phyloP scores from a whole-genome alignment of 2,888 invertebrate species.

The Leucozona laternaria region DNA sequence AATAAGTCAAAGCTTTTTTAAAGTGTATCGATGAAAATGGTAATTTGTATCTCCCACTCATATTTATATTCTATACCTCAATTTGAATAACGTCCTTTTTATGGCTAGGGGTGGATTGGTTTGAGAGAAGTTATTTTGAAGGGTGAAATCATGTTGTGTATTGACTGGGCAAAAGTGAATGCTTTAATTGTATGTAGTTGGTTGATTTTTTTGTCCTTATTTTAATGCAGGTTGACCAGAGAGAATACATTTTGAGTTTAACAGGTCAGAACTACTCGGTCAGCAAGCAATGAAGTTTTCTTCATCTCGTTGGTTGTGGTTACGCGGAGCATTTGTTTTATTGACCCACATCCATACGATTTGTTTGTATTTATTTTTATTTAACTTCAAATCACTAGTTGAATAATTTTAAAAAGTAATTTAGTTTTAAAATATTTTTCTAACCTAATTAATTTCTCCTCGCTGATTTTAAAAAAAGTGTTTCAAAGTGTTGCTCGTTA shows the following conservation, averaged over 20 bases:
- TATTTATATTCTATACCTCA: neutral
- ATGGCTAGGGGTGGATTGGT: neutral
- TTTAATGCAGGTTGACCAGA: conserved; percentile 1
- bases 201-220: neutral
- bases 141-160: neutral
- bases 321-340: neutral
- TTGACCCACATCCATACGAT: neutral
- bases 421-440: neutral
- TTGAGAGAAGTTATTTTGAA: neutral
- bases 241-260: neutral
- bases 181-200: neutral
- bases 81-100: neutral
- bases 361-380: neutral
- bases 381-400: neutral
- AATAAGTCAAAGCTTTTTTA: too few relatives aligned
- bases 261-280: neutral
- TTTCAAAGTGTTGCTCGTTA: neutral
- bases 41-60: conserved; percentile 9
- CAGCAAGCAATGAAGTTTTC: neutral
- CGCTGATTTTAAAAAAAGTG: neutral
- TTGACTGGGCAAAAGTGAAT: neutral
- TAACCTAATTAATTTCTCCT: neutral
- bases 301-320: neutral
- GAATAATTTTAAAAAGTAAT: neutral
- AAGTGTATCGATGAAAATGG: too few relatives aligned